phyloP scores from a whole-genome alignment of 2,113 vertebrate species.

The Smithornis capensis region DNA sequence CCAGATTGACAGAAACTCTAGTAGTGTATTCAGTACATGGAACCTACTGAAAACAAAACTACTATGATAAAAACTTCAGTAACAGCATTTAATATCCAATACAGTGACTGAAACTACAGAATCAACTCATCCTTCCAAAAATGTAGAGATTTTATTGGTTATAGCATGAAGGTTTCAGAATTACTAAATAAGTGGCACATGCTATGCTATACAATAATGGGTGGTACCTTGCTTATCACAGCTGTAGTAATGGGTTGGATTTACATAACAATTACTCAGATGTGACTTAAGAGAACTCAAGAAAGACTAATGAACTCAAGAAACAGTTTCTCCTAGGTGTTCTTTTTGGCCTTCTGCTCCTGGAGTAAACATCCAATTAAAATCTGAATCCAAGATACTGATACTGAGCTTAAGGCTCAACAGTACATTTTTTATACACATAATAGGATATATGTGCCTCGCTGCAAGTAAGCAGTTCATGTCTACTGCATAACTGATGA shows the following conservation, averaged over 20 bases:
- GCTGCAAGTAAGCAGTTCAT: background rate
- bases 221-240: conserved; percentile 1
- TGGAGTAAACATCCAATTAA: conserved; percentile 67
- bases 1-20: background rate
- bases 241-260: conserved; percentile 21
- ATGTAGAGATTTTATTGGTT: background rate
- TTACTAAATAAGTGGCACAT: background rate
- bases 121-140: background rate
- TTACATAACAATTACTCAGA: conserved; percentile 50
- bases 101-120: background rate
- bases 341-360: conserved; percentile 44
- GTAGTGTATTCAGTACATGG: background rate
- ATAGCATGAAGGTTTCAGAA: background rate
- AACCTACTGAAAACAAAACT: conserved; percentile 11
- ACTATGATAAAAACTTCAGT: background rate
- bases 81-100: conserved; percentile 18
- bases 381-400: conserved; percentile 34
- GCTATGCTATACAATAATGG: background rate
- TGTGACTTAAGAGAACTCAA: conserved; percentile 23
- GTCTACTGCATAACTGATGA: background rate
- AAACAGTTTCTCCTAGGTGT: conserved; percentile 38
- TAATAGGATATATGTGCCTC: background rate
- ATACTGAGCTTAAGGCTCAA: conserved; percentile 13
- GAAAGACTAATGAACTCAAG: conserved; percentile 62
- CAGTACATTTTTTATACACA: background rate